Conservation (phyloP, 2,888 invertebrate genomes). For the Periphyllus acericola region DNA sequence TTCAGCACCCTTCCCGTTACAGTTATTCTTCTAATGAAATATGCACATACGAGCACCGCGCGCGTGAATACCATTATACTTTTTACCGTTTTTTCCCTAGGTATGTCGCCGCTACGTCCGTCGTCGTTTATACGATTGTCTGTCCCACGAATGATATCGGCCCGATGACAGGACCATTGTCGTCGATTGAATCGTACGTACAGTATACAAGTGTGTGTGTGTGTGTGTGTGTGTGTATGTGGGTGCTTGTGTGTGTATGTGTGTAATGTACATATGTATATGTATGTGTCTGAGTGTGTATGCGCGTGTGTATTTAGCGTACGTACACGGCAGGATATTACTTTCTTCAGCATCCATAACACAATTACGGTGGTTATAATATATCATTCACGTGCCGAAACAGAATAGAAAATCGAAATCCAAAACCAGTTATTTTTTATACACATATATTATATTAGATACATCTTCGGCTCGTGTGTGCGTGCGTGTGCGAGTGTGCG, state of each 20-base stretch:
- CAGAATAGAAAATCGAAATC: conserved; percentile 61
- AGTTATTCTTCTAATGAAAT: too few species aligned
- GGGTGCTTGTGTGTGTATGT: too few species aligned
- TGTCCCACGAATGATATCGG: neutral
- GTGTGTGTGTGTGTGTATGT: too few species aligned
- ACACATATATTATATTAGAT: neutral
- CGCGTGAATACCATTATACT: neutral
- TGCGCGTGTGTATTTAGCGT: neutral
- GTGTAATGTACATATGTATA: too few species aligned
- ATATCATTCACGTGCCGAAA: conserved; percentile 59
- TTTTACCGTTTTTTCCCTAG: neutral
- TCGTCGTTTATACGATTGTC: neutral
- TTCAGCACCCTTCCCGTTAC: too few species aligned
- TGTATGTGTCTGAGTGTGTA: too few species aligned
- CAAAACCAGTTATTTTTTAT: conserved; percentile 54
- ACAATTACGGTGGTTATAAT: conserved; percentile 48
- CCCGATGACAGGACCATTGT: neutral
- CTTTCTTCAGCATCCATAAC: conserved; percentile 60
- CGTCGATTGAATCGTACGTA: conserved; percentile 25
- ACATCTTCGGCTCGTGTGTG: conserved; percentile 36
- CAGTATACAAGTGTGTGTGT: too few species aligned
- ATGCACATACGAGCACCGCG: too few species aligned
- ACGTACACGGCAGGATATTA: conserved; percentile 46
- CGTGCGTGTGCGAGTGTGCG: neutral
- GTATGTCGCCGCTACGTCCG: neutral